A percentile compares a stretch with the other conserved stretches of the same genome.
phyloP scores from a whole-genome alignment of 35 echinoderm and acorn worm species.

The Strongylocentrotus purpuratus region DNA sequence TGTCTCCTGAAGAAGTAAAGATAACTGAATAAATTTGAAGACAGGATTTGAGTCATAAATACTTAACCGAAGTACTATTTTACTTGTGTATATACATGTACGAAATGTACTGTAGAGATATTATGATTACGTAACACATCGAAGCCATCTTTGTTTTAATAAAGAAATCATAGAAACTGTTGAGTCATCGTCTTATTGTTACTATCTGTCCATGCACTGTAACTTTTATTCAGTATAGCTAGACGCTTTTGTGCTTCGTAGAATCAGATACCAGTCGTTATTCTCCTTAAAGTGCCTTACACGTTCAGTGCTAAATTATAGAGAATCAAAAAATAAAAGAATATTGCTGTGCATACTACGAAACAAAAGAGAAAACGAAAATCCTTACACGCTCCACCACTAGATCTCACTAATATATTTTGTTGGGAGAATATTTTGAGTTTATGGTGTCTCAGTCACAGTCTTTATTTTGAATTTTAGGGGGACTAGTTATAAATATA shows the following conservation, averaged over 20 bases:
- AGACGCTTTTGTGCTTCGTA: slow-evolving; percentile 28
- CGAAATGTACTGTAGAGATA: background rate
- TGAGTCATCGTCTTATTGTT: background rate
- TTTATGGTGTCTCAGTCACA: background rate
- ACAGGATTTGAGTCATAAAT: background rate
- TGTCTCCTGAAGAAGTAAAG: background rate
- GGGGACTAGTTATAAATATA: background rate
- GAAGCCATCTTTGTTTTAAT: background rate
- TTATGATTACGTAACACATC: background rate
- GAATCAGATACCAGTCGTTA: slow-evolving; percentile 9
- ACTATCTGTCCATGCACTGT: background rate
- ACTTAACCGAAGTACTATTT: background rate
- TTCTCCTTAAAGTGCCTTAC: slow-evolving; percentile 45
- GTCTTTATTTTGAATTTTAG: background rate
- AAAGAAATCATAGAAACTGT: background rate
- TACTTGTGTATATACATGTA: background rate
- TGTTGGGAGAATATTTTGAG: background rate
- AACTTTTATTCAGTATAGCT: background rate
- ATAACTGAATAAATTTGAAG: background rate
- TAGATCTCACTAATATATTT: background rate
- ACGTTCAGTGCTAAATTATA: slow-evolving; percentile 7
- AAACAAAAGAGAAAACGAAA: background rate
- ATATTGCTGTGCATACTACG: background rate
- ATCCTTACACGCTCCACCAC: background rate
- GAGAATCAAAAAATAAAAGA: background rate